Base-by-base conservation (phyloP, 2,888 invertebrate species). In the Lycophotia porphyrea region DNA sequence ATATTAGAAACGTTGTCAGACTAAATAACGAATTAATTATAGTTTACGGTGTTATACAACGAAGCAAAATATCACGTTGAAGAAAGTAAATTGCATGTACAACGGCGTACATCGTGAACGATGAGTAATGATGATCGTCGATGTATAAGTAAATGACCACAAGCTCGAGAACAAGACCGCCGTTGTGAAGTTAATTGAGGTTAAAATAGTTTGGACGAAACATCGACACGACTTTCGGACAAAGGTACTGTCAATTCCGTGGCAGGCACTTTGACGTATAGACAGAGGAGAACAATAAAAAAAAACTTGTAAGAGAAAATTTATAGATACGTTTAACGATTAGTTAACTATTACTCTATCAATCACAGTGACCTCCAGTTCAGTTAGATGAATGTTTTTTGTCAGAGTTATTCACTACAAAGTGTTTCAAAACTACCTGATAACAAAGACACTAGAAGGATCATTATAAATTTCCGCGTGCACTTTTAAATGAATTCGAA, bases 151-250 rank as follows among this genome's bases (percentile, higher is more conserved):
- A 93, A 94, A 93, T 93, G 92, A 93, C 91, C 93, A 93, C 93
- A 89, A 92, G 91, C 82, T 84, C 84, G 92, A 91, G 92, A 93
- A 94, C 93, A 93, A 93, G 92, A 92, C 87, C 87, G 86, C 85
- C 88, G 91, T 90, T 93, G 94, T 93, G 78, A 88, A 92, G 91
- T 92, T 93, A 94, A 96, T 95, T 93, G 94, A 94, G 93, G 93
- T 93, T 94, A 92, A 92, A 93, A 93, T 89, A 88, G 90, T 92
- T 92, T 91, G 89, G 88, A 88, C 88, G 90, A 90, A 93, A 93
- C 91, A 91, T 91, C 87, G 90, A 93, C 93, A 92, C 91, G 92
- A 92, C 89, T 92, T 90, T 91, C 87, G 89, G 89, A 94, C 94
- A 94, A 95, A 93, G 93, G 90, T 90, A 88, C 92, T 92, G 93